Evolutionary conservation across 2,113 vertebrate species (phyloP).

Genomic region (Myotis yumanensis): DNA sequence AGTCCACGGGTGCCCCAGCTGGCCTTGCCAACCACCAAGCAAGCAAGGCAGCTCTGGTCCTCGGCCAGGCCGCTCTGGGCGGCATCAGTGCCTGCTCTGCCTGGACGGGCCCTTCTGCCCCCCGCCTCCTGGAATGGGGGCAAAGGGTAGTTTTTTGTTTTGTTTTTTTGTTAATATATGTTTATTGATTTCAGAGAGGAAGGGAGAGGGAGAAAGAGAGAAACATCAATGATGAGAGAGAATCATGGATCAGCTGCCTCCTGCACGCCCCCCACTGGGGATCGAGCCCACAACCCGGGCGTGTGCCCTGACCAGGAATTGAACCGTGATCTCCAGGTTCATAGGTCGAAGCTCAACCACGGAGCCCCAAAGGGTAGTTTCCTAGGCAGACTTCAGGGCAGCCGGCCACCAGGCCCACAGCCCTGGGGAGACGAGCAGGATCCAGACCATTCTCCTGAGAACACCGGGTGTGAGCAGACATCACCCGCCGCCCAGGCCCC

Average conservation of each 20-base stretch:
- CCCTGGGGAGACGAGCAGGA: fast-evolving
- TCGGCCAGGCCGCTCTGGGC: neutral
- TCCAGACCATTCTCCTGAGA: neutral
- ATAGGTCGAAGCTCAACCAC: no score
- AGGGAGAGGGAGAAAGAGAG: no score
- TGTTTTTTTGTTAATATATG: no score
- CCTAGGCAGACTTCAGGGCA: neutral
- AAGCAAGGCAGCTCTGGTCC: neutral
- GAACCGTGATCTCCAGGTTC: no score
- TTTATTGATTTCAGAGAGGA: no score
- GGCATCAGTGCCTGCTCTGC: no score
- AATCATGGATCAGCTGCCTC: no score
- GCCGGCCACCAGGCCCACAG: neutral
- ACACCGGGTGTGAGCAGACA: neutral
- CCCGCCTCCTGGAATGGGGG: neutral
- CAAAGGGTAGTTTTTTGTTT: no score
- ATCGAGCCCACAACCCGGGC: no score
- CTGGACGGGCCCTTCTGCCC: neutral
- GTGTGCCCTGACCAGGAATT: no score
- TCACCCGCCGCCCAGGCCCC: fast-evolving
- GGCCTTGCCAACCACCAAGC: fast-evolving
- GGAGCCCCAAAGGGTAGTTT: neutral
- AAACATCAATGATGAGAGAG: no score
- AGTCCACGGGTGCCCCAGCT: neutral
- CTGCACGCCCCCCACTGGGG: no score